phyloP scores from a whole-genome alignment of 2,113 vertebrate species.

The Oncorhynchus tshawytscha region DNA sequence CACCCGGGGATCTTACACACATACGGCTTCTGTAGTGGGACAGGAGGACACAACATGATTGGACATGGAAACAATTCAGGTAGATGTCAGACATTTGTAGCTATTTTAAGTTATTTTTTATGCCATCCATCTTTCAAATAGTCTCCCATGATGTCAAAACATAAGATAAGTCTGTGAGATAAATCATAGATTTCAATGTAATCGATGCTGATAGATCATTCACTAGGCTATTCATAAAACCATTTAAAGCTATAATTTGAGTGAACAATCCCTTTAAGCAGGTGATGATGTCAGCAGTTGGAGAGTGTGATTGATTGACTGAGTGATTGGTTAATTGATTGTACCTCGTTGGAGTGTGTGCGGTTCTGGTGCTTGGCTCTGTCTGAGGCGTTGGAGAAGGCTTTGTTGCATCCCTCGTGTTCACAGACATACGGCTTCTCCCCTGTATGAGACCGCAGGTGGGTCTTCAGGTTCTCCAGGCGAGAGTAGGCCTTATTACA shows the following conservation, averaged over 20 bases:
- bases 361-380: conserved; percentile 96
- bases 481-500: conserved; percentile 98
- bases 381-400: conserved; percentile 96
- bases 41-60: not conserved
- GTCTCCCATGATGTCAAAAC: not conserved
- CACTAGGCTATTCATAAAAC: no score
- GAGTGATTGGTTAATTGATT: no score
- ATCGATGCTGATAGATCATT: no score
- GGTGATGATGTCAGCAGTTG: no score
- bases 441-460: conserved; percentile 92
- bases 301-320: no score
- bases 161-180: not conserved
- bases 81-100: not conserved
- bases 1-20: conserved; percentile 96
- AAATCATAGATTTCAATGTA: not conserved
- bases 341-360: conserved; percentile 96
- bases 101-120: not conserved
- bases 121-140: not conserved
- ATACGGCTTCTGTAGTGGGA: conserved; percentile 85
- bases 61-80: not conserved
- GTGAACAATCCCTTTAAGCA: no score
- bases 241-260: no score
- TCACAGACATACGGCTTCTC: conserved; percentile 97
- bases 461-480: conserved; percentile 96
- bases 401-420: conserved; percentile 95